Evolutionary conservation across 2,113 vertebrate genomes (phyloP).

Genomic region (Macaca fascicularis): DNA sequence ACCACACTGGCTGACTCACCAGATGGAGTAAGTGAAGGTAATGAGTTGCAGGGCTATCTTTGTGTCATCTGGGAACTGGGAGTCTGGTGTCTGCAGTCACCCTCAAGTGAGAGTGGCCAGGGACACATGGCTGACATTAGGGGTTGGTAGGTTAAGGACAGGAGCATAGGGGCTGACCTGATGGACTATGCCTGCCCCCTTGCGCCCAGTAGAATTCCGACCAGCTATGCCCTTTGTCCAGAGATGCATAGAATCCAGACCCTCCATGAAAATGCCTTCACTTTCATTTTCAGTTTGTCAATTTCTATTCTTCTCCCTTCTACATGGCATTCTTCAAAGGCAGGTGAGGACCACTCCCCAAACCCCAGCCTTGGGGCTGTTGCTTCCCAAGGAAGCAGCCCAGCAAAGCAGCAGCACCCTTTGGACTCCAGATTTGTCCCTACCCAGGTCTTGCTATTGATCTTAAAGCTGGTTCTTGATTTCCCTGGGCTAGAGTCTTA

Average conservation of each 20-base stretch:
- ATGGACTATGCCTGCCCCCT: background rate
- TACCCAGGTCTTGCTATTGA: background rate
- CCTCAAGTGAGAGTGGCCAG: background rate
- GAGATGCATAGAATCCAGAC: conserved; percentile 91
- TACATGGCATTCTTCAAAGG: conserved; percentile 91
- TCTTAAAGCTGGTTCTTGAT: background rate
- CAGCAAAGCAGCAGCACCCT: background rate
- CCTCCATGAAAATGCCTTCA: conserved; percentile 88
- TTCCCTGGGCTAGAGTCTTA: background rate
- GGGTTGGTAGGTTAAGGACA: background rate
- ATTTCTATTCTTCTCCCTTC: conserved; percentile 90
- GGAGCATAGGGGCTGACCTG: too few species aligned
- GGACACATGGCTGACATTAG: background rate
- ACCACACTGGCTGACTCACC: conserved; percentile 87
- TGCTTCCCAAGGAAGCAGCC: background rate
- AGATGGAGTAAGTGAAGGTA: conserved; percentile 84
- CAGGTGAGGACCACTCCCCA: conserved; percentile 76
- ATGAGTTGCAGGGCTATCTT: background rate
- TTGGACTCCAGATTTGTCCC: background rate
- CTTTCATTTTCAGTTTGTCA: conserved; percentile 91
- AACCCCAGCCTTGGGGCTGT: background rate
- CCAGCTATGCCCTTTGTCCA: conserved; percentile 60
- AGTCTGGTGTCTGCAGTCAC: background rate
- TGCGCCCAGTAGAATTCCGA: background rate
- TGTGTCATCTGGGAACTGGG: background rate